Evolutionary conservation across 2,888 invertebrate genomes (phyloP).

Genomic region (Mythimna ferrago): DNA sequence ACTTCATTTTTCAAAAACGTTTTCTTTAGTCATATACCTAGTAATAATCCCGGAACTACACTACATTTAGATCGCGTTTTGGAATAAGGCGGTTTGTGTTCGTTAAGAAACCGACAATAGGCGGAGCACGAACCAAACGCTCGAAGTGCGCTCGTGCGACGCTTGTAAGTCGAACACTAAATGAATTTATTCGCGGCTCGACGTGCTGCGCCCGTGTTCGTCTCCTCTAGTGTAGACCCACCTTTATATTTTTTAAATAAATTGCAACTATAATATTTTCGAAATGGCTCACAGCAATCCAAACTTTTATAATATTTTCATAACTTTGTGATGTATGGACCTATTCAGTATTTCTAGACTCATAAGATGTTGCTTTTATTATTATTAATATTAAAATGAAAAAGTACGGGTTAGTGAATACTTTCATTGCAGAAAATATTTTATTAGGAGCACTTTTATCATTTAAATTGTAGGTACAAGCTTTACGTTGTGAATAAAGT

Average conservation of each 20-base stretch:
- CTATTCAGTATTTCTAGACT: constrained; percentile 19
- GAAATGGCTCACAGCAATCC: constrained; percentile 15
- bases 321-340: constrained; percentile 32
- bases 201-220: too few relatives aligned
- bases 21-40: too few relatives aligned
- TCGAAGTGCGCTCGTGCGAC: too few relatives aligned
- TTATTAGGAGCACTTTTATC: background rate
- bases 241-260: constrained; percentile 4
- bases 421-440: constrained; percentile 4
- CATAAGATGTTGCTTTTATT: constrained; percentile 17
- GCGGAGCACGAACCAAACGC: too few relatives aligned
- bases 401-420: background rate
- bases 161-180: too few relatives aligned
- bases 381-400: constrained; percentile 25
- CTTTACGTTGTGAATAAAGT: background rate
- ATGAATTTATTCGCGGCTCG: too few relatives aligned
- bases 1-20: too few relatives aligned
- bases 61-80: too few relatives aligned
- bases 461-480: background rate
- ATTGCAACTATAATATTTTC: constrained; percentile 24
- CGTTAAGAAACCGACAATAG: too few relatives aligned
- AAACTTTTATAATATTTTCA: constrained; percentile 32
- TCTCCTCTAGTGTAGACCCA: too few relatives aligned
- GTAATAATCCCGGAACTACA: too few relatives aligned
- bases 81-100: too few relatives aligned